Evolutionary conservation across 2,797 vertebrate species (phyloP).

Genomic region (Gila robusta): DNA sequence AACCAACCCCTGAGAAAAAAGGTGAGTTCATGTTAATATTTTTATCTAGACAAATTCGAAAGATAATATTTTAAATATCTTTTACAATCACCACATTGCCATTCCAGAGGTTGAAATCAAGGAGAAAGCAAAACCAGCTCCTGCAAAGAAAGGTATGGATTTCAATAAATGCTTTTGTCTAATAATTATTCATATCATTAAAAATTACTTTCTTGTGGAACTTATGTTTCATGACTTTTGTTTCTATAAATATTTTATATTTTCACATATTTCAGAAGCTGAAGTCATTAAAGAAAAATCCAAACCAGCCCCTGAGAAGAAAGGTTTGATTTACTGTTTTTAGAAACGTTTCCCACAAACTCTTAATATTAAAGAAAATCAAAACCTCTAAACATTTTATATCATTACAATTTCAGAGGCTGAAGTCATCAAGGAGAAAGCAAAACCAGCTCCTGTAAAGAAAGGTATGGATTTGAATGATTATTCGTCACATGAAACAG

Average conservation of each 20-base stretch:
- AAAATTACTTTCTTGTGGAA: neutral
- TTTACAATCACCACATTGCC: neutral
- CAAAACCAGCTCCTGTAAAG: conserved; percentile 20
- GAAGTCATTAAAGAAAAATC: conserved; percentile 26
- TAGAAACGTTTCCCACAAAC: neutral
- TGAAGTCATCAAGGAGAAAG: conserved; percentile 25
- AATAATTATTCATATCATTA: neutral
- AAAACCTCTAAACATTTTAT: neutral
- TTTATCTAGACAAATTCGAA: neutral
- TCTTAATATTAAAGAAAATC: neutral
- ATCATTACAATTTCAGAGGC: neutral
- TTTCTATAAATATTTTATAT: neutral
- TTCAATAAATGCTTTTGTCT: neutral
- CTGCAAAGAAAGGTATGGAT: conserved; percentile 64
- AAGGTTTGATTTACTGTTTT: conserved; percentile 8
- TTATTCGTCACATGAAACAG: neutral
- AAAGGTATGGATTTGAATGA: neutral
- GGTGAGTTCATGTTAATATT: conserved; percentile 9
- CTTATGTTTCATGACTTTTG: neutral
- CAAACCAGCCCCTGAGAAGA: conserved; percentile 27
- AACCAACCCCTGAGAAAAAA: conserved; percentile 32
- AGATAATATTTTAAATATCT: too few species aligned
- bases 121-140: conserved; percentile 63
- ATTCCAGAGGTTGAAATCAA: conserved; percentile 56
- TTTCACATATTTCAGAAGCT: conserved; percentile 18